Conservation (phyloP, 2,113 vertebrate genomes). For the Lophochroa leadbeateri region DNA sequence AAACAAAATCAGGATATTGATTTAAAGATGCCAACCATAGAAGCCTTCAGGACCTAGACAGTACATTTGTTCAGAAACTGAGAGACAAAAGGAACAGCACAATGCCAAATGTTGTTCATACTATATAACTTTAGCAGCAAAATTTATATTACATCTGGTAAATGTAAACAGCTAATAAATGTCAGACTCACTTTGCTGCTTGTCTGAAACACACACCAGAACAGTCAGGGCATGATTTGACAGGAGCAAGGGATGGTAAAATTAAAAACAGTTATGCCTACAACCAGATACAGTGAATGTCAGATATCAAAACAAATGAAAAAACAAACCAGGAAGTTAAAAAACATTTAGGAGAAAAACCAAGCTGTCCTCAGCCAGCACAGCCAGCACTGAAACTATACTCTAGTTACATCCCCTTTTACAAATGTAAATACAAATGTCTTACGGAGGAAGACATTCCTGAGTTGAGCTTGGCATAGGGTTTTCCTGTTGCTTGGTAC, state of each 20-base stretch:
- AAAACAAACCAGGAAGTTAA: not conserved
- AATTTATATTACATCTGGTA: not conserved
- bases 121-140: not conserved
- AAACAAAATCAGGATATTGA: not conserved
- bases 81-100: not conserved
- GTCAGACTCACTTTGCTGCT: not conserved
- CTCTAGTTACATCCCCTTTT: not conserved
- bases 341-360: not conserved
- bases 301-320: not conserved
- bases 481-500: not conserved
- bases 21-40: not conserved
- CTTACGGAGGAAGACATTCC: not conserved
- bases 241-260: not conserved
- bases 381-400: not conserved
- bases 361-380: not conserved
- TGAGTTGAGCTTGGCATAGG: not conserved
- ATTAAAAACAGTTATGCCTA: not conserved
- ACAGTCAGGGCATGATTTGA: not conserved
- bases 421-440: not conserved
- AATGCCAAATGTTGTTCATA: not conserved
- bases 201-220: slow-evolving; percentile 15
- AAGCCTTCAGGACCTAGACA: not conserved
- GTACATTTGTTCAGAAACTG: not conserved
- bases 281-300: not conserved
- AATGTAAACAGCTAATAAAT: slow-evolving; percentile 16